Base-by-base conservation (phyloP, 2,113 vertebrate genomes). In the Bothrops jararaca region DNA sequence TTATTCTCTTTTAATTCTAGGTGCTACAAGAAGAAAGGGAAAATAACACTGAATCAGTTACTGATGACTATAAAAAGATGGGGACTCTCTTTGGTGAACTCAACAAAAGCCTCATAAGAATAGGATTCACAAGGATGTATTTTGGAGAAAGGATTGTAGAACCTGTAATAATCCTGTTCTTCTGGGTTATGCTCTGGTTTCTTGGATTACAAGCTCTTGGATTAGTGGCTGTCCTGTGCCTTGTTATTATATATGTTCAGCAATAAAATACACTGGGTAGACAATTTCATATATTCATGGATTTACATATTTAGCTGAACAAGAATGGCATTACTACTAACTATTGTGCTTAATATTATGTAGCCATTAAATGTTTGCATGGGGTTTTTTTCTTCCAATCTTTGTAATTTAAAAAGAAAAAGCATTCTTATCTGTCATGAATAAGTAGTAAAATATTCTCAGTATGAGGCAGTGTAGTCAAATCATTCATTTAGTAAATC, bases 211-310 rank as follows among this genome's bases (percentile, higher is more conserved):
- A 99, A 96, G 98, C 99, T 53, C 97, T 99, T 89, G 98, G 99
- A 92, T 98, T 99, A 9, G 99, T 99, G 93, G 98, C 98, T 95
- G 98, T 98, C 93, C 97, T 99, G 94, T 99, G 99, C 97, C 98
- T 99, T 96, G 98, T 99, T 94, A 99, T 99, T 97, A 98, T 99
- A 98, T 99, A 99, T 96, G 98, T 99, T 91, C 99, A 99, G 94
- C 98, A 99, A 95, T 98, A 97, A 98, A 64, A 91, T 94, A 90
- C 56, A 89, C 48, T 4, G 13, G 58, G 53, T 94, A 87, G 94
- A 88, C 88, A 48, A 95, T 93, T 52, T 94, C 92, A 54, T 74
- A 42, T 95, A 90, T 58, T 89, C 91, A 88, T 94, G 94, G 94
- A 96, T 95, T 95, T 96, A 57, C 45, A 48, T 58, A 85, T 95